Base-by-base conservation (phyloP, 2,797 vertebrate genomes). In the Nyctibius grandis region DNA sequence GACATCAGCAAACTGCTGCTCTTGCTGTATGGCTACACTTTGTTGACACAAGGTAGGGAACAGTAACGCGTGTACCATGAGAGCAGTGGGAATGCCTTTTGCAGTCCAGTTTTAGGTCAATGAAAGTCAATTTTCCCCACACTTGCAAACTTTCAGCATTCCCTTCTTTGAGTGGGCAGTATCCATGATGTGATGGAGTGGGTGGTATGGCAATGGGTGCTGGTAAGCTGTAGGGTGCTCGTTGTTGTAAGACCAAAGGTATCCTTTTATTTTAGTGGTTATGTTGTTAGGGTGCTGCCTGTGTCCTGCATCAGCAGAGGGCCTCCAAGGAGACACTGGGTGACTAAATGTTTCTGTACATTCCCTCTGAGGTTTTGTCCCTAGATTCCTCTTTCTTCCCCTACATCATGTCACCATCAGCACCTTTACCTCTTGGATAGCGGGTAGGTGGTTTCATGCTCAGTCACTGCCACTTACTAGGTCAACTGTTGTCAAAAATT, bases 1-100 rank as follows among this genome's bases (percentile, higher is more conserved):
- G 67, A 5, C 48, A 34, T 42, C 59, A 79, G 50, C 78, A 83
- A 65, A 63, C 15, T 25, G 18, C 40, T 61, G 23, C 47, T 70
- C 25, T 85, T 7, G 0, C 38, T 8, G 3, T 18, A 6, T 6
- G 63, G 42, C 47, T 82, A 21, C 28, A 11, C 18, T 45, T 67
- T 20, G 20, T 26, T 63, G 44, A 20, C 40, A 34, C n/a, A 44
- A 38, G 38, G 40, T 17, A 26, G 47, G 40, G 45, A 76, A 23
- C 16, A 65, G 33, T n/a, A 51, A 45, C 3, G 4, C 3, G 0
- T 5, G 20, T 36, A 21, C 20, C 16, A 11, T 0, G 0, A 50
- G 42, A 65, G n/a, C n/a, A 73, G 15, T 38, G 44, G 18, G 36
- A 93, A 44, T 56, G 21, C 34, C 45, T 57, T 82, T 57, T 84